phyloP scores from a whole-genome alignment of 2,888 invertebrate genomes.

The Taphrorychus bicolor region DNA sequence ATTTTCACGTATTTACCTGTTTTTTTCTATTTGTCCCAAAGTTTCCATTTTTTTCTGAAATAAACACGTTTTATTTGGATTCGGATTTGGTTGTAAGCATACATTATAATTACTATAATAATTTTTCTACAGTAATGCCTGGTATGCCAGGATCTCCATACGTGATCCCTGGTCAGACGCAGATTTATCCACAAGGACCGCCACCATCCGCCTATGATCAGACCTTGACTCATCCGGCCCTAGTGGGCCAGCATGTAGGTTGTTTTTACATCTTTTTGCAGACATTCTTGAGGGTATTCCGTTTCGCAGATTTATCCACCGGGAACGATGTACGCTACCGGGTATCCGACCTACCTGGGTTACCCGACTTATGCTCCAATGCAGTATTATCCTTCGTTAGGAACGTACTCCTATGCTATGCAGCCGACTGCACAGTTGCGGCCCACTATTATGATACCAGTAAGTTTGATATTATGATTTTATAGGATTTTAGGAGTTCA shows the following conservation, averaged over 20 bases:
- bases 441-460: slow-evolving; percentile 82
- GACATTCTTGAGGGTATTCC: neutral
- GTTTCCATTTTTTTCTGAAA: no score
- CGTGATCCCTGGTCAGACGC: slow-evolving; percentile 63
- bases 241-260: slow-evolving; percentile 61
- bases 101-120: no score
- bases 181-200: slow-evolving; percentile 73
- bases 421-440: slow-evolving; percentile 68
- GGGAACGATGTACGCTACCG: slow-evolving; percentile 71
- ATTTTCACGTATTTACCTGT: no score
- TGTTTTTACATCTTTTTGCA: neutral
- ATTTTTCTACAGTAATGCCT: slow-evolving; percentile 52
- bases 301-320: slow-evolving; percentile 72
- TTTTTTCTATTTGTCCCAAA: no score
- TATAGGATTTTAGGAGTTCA: neutral
- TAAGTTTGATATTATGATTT: slow-evolving; percentile 57
- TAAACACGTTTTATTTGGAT: no score
- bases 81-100: no score
- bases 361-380: slow-evolving; percentile 78
- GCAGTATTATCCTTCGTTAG: slow-evolving; percentile 73
- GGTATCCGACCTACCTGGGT: slow-evolving; percentile 77
- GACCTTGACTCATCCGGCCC: slow-evolving; percentile 67
- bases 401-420: slow-evolving; percentile 69
- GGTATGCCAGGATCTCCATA: slow-evolving; percentile 59
- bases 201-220: slow-evolving; percentile 73